Percentiles rank a stretch among this genome's conserved stretches.
Evolutionary conservation across 2,888 invertebrate species (phyloP).

Genomic region (Macaria notata): DNA sequence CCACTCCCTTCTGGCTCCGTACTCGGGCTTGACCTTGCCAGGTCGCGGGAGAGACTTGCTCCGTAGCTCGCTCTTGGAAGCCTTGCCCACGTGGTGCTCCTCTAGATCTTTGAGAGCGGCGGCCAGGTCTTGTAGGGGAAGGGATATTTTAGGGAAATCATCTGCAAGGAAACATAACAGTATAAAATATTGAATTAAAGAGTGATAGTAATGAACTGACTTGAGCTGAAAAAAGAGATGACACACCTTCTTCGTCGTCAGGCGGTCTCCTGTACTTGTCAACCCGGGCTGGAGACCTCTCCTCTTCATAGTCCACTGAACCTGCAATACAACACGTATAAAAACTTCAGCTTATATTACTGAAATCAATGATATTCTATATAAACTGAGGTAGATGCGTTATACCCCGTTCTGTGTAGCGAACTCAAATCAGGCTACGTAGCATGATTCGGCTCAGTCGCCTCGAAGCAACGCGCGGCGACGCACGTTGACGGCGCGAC

Average conservation of each 20-base stretch:
- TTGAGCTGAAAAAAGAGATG: too few species aligned
- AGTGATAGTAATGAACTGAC: too few species aligned
- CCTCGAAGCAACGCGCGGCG: too few species aligned
- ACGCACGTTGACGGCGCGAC: too few species aligned
- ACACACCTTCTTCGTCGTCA: constrained; percentile 56
- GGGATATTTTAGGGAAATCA: constrained; percentile 71
- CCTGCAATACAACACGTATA: too few species aligned
- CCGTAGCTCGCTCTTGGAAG: constrained; percentile 53
- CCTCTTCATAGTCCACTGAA: constrained; percentile 45
- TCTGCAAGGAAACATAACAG: constrained; percentile 42
- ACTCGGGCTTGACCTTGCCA: constrained; percentile 56
- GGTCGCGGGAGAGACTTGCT: constrained; percentile 72
- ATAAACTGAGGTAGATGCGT: too few species aligned
- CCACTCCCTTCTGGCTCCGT: constrained; percentile 58
- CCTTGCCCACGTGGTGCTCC: constrained; percentile 58
- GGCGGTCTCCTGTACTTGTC: constrained; percentile 37
- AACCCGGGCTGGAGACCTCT: constrained; percentile 29
- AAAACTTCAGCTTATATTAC: too few species aligned
- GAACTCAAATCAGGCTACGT: too few species aligned
- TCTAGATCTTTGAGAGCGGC: constrained; percentile 70
- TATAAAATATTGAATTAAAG: too few species aligned
- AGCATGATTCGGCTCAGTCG: too few species aligned
- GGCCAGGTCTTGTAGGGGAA: constrained; percentile 71
- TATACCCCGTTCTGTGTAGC: too few species aligned
- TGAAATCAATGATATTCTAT: too few species aligned